These are phyloP conservation scores for Apostichopus japonicus DNA, from an alignment of 35 echinoderm and acorn worm genomes.

Conservation along the genomic window DNA sequence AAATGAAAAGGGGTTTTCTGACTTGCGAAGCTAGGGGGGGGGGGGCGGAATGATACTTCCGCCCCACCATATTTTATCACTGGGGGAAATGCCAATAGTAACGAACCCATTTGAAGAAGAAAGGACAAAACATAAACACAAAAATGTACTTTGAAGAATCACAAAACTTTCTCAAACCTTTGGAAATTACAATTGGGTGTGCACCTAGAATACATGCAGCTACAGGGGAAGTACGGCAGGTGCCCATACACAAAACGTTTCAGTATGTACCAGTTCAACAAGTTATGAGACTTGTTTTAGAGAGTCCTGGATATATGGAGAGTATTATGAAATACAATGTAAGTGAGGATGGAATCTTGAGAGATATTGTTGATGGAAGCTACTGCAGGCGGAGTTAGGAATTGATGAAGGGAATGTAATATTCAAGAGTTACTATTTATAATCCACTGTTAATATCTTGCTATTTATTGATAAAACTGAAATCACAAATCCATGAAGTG, in stretches of 20 bases:
- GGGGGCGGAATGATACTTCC: too few relatives aligned
- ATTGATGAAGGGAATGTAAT: too few relatives aligned
- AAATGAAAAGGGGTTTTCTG: too few relatives aligned
- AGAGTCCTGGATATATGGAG: slow-evolving; percentile 1
- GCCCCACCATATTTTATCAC: too few relatives aligned
- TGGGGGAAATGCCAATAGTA: slow-evolving; percentile 9
- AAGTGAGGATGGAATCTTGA: slow-evolving; percentile 36
- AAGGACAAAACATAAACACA: slow-evolving; percentile 25
- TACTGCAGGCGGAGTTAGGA: background rate
- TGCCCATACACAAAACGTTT: background rate
- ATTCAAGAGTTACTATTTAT: too few relatives aligned
- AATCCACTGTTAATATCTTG: background rate
- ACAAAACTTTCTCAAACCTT: background rate
- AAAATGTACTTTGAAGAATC: background rate
- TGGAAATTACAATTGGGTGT: background rate
- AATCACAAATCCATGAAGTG: slow-evolving; percentile 57
- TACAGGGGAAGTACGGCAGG: background rate
- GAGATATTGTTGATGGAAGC: slow-evolving; percentile 30
- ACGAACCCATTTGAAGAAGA: slow-evolving; percentile 4
- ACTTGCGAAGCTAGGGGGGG: too few relatives aligned
- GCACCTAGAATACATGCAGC: background rate
- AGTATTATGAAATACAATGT: too few relatives aligned
- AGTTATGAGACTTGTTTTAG: slow-evolving; percentile 18
- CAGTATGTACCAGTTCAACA: slow-evolving; percentile 17
- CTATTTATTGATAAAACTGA: slow-evolving; percentile 52